phyloP scores from a whole-genome alignment of 2,888 invertebrate species.

The Brenthis hecate region DNA sequence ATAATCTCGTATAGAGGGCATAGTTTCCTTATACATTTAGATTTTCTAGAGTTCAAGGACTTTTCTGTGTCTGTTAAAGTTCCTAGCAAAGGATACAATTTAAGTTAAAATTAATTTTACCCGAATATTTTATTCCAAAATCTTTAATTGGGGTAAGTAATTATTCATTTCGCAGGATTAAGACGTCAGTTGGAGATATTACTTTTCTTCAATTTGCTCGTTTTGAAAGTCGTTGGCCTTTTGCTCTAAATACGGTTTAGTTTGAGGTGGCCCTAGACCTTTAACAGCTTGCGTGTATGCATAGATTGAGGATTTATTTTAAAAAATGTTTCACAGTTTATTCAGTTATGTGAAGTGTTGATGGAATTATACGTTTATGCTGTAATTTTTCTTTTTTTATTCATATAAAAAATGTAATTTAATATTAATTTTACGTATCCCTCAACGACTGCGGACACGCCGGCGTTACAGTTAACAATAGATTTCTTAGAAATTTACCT shows the following conservation, averaged over 20 bases:
- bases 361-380: too few relatives aligned
- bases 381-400: too few relatives aligned
- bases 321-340: not conserved
- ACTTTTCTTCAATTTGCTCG: constrained; percentile 17
- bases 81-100: constrained; percentile 41
- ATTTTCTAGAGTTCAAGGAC: constrained; percentile 80
- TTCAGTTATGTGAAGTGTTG: too few relatives aligned
- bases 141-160: constrained; percentile 5
- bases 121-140: not conserved
- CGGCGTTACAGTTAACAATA: too few relatives aligned
- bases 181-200: constrained; percentile 10
- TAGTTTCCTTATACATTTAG: constrained; percentile 78
- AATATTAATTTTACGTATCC: too few relatives aligned
- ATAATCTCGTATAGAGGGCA: constrained; percentile 71
- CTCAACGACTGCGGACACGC: too few relatives aligned
- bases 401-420: too few relatives aligned
- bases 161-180: constrained; percentile 6
- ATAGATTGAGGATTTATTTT: not conserved
- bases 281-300: constrained; percentile 3
- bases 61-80: constrained; percentile 70
- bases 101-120: constrained; percentile 10
- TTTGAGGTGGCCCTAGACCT: constrained; percentile 14
- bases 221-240: constrained; percentile 27
- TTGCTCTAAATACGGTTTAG: constrained; percentile 23
- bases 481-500: too few relatives aligned